A percentile compares a stretch with the other conserved stretches of the same genome.
Evolutionary conservation across 2,888 invertebrate genomes (phyloP).

Genomic region (Drosophila putrida): DNA sequence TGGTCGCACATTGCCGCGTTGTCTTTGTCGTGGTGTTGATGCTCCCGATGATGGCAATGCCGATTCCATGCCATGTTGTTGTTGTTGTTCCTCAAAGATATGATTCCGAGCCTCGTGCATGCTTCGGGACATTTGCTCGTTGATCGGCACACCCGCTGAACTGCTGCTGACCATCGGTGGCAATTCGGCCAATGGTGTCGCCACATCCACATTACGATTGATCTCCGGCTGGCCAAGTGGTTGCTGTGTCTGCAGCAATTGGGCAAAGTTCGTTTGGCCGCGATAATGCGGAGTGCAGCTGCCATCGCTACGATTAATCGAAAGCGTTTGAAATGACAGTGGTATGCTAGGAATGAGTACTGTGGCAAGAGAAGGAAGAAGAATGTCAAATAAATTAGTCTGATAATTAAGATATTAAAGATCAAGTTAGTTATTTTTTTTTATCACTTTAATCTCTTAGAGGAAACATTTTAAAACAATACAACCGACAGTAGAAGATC

Average conservation of each 20-base stretch:
- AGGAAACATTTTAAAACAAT: no score
- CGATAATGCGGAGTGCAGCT: constrained; percentile 93
- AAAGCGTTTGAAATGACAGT: constrained; percentile 93
- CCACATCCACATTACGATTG: constrained; percentile 83
- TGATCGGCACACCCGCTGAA: constrained; percentile 76
- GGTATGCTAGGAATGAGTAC: constrained; percentile 93
- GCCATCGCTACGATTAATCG: constrained; percentile 95
- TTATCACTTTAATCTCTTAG: no score
- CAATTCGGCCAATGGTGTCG: constrained; percentile 46
- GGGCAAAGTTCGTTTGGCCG: constrained; percentile 94
- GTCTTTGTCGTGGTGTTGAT: constrained; percentile 41
- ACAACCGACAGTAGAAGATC: no score
- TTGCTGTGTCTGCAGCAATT: constrained; percentile 88
- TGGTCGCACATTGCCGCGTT: constrained; percentile 54
- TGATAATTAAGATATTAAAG: no score
- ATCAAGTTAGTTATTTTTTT: no score
- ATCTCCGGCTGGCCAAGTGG: constrained; percentile 79
- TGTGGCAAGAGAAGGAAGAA: constrained; percentile 81
- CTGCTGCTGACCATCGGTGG: constrained; percentile 24
- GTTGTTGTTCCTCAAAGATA: constrained; percentile 83
- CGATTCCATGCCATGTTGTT: constrained; percentile 40
- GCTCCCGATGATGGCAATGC: constrained; percentile 37
- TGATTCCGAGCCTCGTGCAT: constrained; percentile 85
- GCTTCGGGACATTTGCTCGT: constrained; percentile 85
- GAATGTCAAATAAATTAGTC: neutral